Evolutionary conservation across 2,888 invertebrate genomes (phyloP).

Genomic region (Heteromurus nitidus): DNA sequence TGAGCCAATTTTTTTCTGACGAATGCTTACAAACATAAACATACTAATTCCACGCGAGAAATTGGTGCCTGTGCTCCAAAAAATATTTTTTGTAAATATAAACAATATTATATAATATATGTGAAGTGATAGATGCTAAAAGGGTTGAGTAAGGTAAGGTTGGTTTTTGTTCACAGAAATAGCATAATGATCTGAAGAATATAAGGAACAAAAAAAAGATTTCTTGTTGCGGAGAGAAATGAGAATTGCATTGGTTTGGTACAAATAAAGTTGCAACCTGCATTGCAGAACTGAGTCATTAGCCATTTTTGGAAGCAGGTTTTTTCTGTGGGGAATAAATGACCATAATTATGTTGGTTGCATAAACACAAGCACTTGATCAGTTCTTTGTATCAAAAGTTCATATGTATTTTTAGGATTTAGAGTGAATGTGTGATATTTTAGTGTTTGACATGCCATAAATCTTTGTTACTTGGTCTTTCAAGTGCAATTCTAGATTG

Average conservation of each 20-base stretch:
- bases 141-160: not conserved
- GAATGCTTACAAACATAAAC: slow-evolving; percentile 24
- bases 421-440: no score
- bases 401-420: no score
- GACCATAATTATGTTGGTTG: slow-evolving; percentile 37
- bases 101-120: not conserved
- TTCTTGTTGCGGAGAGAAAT: no score
- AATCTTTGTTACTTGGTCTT: no score
- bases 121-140: not conserved
- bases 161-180: slow-evolving; percentile 1
- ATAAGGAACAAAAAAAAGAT: not conserved
- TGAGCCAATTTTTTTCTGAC: slow-evolving; percentile 28
- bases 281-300: slow-evolving; percentile 45
- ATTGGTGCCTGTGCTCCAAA: slow-evolving; percentile 9
- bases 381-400: not conserved
- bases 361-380: slow-evolving; percentile 20
- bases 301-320: slow-evolving; percentile 36
- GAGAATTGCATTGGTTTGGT: not conserved
- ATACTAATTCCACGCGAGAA: slow-evolving; percentile 2
- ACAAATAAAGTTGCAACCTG: slow-evolving; percentile 1
- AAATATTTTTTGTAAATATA: no score
- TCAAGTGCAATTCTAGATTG: no score
- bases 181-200: slow-evolving; percentile 6
- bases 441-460: no score
- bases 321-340: slow-evolving; percentile 24